phyloP scores from a whole-genome alignment of 2,113 vertebrate genomes.

The Tamias sibiricus region DNA sequence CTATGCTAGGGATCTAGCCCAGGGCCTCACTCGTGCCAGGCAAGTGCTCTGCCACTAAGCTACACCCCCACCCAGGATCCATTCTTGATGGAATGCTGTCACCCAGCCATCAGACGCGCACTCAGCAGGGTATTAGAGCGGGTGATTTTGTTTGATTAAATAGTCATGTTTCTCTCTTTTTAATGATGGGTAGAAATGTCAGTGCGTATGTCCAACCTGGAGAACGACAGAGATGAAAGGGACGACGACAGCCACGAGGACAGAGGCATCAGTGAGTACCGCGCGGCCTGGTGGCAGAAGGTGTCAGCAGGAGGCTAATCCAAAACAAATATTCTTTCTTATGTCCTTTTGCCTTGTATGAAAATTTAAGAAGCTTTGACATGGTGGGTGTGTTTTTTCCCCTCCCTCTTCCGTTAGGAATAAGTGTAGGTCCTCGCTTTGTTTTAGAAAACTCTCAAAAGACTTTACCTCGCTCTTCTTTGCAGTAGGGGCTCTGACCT shows the following conservation, averaged over 20 bases:
- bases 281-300: not conserved
- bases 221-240: slow-evolving; percentile 96
- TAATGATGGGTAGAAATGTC: slow-evolving; percentile 94
- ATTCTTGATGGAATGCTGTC: slow-evolving; percentile 50
- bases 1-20: not conserved
- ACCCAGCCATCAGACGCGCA: not conserved
- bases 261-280: slow-evolving; percentile 96
- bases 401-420: not conserved
- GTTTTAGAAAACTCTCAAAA: slow-evolving; percentile 19
- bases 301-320: not conserved
- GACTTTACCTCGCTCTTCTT: not conserved
- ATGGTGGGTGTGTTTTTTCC: not conserved
- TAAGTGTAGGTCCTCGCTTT: slow-evolving; percentile 16
- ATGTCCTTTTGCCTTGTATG: slow-evolving; percentile 31
- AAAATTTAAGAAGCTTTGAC: slow-evolving; percentile 41
- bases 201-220: slow-evolving; percentile 99
- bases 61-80: not conserved
- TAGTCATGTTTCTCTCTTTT: slow-evolving; percentile 81
- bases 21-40: not conserved
- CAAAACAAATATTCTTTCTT: not conserved
- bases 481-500: not conserved
- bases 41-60: fast-evolving
- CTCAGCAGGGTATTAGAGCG: slow-evolving; percentile 23
- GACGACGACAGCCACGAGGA: slow-evolving; percentile 98
- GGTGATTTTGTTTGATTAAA: slow-evolving; percentile 68